These are phyloP conservation scores for Phyllotreta striolata DNA, from an alignment of 2,888 invertebrate species.

Conservation along the genomic window DNA sequence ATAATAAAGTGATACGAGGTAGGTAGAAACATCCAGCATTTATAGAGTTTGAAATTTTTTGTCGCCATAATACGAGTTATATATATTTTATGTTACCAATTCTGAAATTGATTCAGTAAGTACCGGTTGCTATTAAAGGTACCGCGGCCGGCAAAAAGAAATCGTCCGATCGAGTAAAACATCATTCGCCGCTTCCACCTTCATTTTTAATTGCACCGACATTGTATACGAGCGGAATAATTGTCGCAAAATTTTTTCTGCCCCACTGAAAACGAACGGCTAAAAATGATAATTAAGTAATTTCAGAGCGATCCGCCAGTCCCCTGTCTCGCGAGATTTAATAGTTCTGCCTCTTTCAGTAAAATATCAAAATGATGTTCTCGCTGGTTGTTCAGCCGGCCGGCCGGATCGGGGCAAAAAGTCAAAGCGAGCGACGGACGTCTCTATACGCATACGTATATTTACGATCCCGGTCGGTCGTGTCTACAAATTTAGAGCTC, in stretches of 20 bases:
- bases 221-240: slow-evolving; percentile 24
- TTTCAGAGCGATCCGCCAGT: slow-evolving; percentile 34
- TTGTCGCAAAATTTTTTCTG: slow-evolving; percentile 23
- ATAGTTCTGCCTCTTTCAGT: slow-evolving; percentile 38
- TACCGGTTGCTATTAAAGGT: too few species aligned
- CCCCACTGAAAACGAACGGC: slow-evolving; percentile 30
- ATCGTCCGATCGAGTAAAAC: too few species aligned
- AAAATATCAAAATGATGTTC: slow-evolving; percentile 45
- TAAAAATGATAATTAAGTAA: slow-evolving; percentile 41
- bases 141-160: too few species aligned
- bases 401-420: slow-evolving; percentile 43
- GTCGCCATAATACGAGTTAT: too few species aligned
- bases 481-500: slow-evolving; percentile 49
- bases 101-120: too few species aligned
- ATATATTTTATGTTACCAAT: too few species aligned
- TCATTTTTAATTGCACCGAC: slow-evolving; percentile 17
- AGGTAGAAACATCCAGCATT: neutral
- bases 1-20: neutral
- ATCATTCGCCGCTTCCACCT: too few species aligned
- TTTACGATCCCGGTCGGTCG: slow-evolving; percentile 49
- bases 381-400: slow-evolving; percentile 41
- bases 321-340: slow-evolving; percentile 31
- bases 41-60: neutral
- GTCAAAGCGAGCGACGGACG: slow-evolving; percentile 48
- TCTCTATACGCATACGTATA: slow-evolving; percentile 53